These are phyloP conservation scores for Sympetrum striolatum DNA, from an alignment of 2,888 invertebrate species.

Conservation along the genomic window DNA sequence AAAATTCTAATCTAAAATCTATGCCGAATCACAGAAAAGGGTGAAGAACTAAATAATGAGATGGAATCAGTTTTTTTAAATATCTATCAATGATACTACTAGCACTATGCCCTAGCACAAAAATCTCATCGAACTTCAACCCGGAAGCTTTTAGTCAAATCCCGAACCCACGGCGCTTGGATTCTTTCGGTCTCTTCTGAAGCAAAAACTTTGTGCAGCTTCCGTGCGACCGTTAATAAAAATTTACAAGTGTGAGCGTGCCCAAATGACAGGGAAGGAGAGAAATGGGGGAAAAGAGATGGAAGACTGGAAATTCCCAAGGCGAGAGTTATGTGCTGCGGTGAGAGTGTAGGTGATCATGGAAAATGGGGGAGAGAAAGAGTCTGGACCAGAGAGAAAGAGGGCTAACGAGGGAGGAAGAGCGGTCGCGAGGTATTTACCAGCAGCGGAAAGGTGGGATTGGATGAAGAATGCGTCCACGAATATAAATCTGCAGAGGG, in stretches of 20 bases:
- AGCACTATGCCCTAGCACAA: not conserved
- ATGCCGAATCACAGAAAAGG: too few relatives aligned
- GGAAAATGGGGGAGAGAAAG: not conserved
- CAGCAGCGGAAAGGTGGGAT: slow-evolving; percentile 32
- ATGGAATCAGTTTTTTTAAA: not conserved
- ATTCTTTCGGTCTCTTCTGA: not conserved
- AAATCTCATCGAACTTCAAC: not conserved
- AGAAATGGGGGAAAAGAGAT: not conserved
- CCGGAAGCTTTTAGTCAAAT: slow-evolving; percentile 15
- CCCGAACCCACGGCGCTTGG: not conserved
- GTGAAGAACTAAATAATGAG: too few relatives aligned
- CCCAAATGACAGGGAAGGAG: not conserved
- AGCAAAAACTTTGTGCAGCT: not conserved
- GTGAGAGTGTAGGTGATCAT: not conserved
- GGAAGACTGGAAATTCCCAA: not conserved
- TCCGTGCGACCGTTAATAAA: slow-evolving; percentile 14
- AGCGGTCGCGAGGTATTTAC: slow-evolving; percentile 33
- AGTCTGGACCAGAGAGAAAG: not conserved
- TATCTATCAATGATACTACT: not conserved
- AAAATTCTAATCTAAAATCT: too few relatives aligned
- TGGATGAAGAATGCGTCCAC: slow-evolving; percentile 18
- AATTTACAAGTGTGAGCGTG: slow-evolving; percentile 13
- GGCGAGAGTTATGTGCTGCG: slow-evolving; percentile 11
- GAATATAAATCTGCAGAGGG: slow-evolving; percentile 23
- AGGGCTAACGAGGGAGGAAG: slow-evolving; percentile 11